A percentile compares a stretch with the other conserved stretches of the same genome.
These are phyloP conservation scores for Silvanus unidentatus DNA, from an alignment of 2,888 invertebrate species.

Conservation along the genomic window DNA sequence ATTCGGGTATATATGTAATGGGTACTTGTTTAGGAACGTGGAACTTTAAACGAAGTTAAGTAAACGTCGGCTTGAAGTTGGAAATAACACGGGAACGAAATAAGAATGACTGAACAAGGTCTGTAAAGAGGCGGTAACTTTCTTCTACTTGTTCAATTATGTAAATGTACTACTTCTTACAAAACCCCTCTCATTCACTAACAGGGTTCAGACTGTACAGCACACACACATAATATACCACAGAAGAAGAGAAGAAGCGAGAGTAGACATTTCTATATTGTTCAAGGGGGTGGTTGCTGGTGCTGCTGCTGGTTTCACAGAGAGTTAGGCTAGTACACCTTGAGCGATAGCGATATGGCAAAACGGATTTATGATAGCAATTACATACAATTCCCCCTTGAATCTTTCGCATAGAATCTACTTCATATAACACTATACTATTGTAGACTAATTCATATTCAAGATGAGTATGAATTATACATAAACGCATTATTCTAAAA, in stretches of 20 bases:
- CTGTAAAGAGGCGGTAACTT: constrained; percentile 38
- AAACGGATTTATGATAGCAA: constrained; percentile 27
- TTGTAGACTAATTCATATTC: constrained; percentile 1
- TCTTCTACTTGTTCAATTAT: constrained; percentile 42
- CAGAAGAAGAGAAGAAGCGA: too few species aligned
- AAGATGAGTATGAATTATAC: constrained; percentile 2
- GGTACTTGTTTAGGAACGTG: constrained; percentile 33
- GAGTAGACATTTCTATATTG: too few species aligned
- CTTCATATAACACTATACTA: not conserved
- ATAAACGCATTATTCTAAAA: constrained; percentile 3
- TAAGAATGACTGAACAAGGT: constrained; percentile 38
- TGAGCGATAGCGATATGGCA: constrained; percentile 26
- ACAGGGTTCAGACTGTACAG: too few species aligned
- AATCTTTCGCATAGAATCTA: constrained; percentile 12
- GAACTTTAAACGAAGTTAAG: constrained; percentile 38
- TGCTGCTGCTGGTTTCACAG: too few species aligned
- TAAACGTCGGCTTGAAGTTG: constrained; percentile 38
- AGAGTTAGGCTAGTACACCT: constrained; percentile 1
- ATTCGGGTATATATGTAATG: constrained; percentile 27
- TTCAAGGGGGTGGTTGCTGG: not conserved
- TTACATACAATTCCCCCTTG: constrained; percentile 25
- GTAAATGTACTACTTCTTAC: constrained; percentile 34
- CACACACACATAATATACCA: too few species aligned
- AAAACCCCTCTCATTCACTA: constrained; percentile 5
- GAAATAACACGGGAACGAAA: constrained; percentile 38